phyloP scores from a whole-genome alignment of 2,888 invertebrate genomes.

The Ariolimax columbianus region DNA sequence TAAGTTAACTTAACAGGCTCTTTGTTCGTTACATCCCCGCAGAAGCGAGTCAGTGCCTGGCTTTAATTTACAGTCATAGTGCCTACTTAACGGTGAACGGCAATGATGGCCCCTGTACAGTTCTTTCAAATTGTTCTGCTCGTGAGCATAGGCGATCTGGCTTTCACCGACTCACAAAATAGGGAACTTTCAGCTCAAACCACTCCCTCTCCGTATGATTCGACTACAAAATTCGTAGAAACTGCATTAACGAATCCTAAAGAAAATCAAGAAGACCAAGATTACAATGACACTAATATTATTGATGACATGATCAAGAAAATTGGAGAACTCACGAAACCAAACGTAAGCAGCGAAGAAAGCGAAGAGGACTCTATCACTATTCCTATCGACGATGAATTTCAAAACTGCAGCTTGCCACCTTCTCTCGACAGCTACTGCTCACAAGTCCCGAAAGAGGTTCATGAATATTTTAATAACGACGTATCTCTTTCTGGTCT shows the following conservation, averaged over 20 bases:
- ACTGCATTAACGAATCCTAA: too few relatives aligned
- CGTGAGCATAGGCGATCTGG: not conserved
- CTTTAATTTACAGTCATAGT: too few relatives aligned
- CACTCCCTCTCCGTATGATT: not conserved
- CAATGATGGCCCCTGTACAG: not conserved
- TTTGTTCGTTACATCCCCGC: too few relatives aligned
- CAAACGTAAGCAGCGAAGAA: not conserved
- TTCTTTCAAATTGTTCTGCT: not conserved
- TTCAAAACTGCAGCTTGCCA: not conserved
- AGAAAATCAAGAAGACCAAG: not conserved
- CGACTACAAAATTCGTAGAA: not conserved
- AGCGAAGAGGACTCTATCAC: too few relatives aligned
- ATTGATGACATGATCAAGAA: not conserved
- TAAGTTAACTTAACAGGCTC: too few relatives aligned
- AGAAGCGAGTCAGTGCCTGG: too few relatives aligned
- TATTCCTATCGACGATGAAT: not conserved
- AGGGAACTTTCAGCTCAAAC: not conserved
- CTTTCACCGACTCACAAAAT: not conserved
- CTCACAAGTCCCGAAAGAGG: not conserved
- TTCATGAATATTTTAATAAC: not conserved
- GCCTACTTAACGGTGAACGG: not conserved
- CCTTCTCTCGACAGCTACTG: not conserved
- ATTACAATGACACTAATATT: not conserved
- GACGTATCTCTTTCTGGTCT: conserved; percentile 16
- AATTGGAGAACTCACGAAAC: not conserved